phyloP scores from a whole-genome alignment of 2,113 vertebrate genomes.

The Tricholaema leucomelas region DNA sequence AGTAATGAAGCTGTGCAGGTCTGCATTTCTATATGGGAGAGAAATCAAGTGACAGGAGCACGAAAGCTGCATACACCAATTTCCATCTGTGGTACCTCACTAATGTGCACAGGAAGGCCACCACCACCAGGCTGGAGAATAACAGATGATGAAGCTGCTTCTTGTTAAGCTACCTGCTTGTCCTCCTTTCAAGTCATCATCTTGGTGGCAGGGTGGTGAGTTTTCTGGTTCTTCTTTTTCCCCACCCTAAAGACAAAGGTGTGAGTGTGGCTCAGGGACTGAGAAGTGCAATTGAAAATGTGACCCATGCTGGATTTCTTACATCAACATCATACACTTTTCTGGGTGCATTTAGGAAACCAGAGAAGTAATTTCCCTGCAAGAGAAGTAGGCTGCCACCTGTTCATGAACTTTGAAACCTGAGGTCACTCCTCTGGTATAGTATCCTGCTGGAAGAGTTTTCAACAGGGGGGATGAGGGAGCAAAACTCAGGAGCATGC shows the following conservation, averaged over 20 bases:
- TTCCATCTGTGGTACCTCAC: background rate
- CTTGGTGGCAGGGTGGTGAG: background rate
- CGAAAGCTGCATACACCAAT: background rate
- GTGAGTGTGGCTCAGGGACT: background rate
- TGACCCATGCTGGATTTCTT: background rate
- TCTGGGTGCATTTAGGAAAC: background rate
- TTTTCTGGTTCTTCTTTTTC: background rate
- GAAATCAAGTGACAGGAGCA: background rate
- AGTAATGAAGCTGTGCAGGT: background rate
- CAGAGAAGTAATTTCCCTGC: background rate
- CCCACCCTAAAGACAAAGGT: background rate
- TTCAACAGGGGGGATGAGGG: background rate
- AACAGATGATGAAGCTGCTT: background rate
- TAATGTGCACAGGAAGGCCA: background rate
- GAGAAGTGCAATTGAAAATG: background rate
- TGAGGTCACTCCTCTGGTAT: background rate
- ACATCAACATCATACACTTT: background rate
- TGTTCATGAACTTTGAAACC: background rate
- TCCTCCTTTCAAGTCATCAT: background rate
- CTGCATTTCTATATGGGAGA: background rate
- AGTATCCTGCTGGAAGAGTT: background rate
- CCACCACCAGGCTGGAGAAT: background rate
- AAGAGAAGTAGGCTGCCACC: background rate
- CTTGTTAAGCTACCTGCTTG: background rate
- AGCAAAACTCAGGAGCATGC: background rate